These are phyloP conservation scores for Meloe dianella DNA, from an alignment of 2,888 invertebrate genomes.

Conservation along the genomic window DNA sequence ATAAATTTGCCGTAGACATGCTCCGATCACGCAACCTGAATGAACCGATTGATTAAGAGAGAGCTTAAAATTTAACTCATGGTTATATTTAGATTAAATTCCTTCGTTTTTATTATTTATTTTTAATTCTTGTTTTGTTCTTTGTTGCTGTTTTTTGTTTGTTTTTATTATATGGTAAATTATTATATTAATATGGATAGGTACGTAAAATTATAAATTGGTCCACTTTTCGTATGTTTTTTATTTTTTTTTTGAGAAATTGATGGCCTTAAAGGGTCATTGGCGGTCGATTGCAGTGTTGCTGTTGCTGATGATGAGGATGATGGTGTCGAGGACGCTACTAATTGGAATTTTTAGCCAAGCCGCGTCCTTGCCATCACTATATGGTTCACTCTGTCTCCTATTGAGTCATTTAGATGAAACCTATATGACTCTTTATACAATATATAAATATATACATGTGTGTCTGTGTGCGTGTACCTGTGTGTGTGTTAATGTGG, in stretches of 20 bases:
- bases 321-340: slow-evolving; percentile 10
- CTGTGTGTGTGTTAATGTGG: slow-evolving; percentile 32
- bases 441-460: slow-evolving; percentile 23
- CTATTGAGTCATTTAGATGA: slow-evolving; percentile 11
- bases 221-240: not conserved
- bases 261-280: slow-evolving; percentile 11
- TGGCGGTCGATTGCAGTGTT: not conserved
- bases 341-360: slow-evolving; percentile 9
- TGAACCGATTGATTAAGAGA: slow-evolving; percentile 54
- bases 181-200: not conserved
- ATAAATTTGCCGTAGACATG: slow-evolving; percentile 55
- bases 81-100: slow-evolving; percentile 39
- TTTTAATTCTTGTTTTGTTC: slow-evolving; percentile 3
- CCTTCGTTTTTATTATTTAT: slow-evolving; percentile 29
- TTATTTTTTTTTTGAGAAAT: not conserved
- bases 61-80: slow-evolving; percentile 49
- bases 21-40: slow-evolving; percentile 54
- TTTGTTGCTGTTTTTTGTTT: not conserved
- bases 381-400: not conserved
- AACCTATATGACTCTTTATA: slow-evolving; percentile 8
- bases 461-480: slow-evolving; percentile 23
- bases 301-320: not conserved
- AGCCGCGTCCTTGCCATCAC: not conserved
- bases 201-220: not conserved
- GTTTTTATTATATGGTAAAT: not conserved